Percentiles rank a stretch among this genome's conserved stretches.
Conservation (phyloP, 2,888 invertebrate species). For the Achlya flavicornis region DNA sequence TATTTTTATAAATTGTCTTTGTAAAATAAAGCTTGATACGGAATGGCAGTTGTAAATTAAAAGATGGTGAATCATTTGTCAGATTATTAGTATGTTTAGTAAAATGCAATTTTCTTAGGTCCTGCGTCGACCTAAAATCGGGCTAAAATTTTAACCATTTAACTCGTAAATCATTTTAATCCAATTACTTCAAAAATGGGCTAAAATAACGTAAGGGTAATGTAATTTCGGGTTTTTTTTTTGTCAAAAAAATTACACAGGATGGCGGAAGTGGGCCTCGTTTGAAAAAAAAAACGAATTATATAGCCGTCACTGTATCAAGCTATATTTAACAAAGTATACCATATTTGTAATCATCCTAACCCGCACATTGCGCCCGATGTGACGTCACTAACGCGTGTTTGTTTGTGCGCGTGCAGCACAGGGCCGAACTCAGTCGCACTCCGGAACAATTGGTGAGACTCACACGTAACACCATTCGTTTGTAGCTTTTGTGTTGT, state of each 20-base stretch:
- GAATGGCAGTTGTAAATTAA: not conserved
- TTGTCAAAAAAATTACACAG: too few species aligned
- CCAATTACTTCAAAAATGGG: too few species aligned
- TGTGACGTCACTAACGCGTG: constrained; percentile 56
- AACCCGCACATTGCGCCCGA: constrained; percentile 19
- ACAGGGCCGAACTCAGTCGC: constrained; percentile 76
- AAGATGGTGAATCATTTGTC: too few species aligned
- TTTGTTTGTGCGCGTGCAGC: constrained; percentile 70
- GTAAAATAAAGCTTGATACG: not conserved
- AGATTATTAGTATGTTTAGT: too few species aligned
- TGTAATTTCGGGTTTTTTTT: too few species aligned
- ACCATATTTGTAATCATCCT: not conserved
- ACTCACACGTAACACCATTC: constrained; percentile 35
- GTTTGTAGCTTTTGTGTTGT: constrained; percentile 30
- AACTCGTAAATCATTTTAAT: too few species aligned
- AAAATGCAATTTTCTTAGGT: too few species aligned
- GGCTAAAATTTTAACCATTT: too few species aligned
- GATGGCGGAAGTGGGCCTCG: too few species aligned
- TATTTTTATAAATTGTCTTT: too few species aligned
- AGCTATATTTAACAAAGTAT: not conserved
- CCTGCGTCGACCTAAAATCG: not conserved
- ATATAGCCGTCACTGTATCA: not conserved
- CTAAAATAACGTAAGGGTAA: too few species aligned
- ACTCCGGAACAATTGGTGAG: constrained; percentile 78
- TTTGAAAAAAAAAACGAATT: too few species aligned